Evolutionary conservation across 2,888 invertebrate genomes (phyloP).

Genomic region (Myopa testacea): DNA sequence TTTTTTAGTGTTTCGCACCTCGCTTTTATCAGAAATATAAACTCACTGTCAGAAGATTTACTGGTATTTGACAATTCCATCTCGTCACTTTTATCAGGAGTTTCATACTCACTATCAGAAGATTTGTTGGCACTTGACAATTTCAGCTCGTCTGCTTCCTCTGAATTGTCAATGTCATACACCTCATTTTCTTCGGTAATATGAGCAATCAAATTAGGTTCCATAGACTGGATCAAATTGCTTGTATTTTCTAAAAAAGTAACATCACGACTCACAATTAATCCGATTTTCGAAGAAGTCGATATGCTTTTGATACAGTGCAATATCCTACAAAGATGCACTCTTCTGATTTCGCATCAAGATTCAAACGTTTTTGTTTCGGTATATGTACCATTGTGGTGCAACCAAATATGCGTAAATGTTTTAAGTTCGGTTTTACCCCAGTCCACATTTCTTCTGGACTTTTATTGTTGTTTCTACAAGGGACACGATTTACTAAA

Average conservation of each 20-base stretch:
- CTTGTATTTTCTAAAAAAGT: conserved; percentile 43
- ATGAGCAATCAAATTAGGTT: neutral
- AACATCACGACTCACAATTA: conserved; percentile 43
- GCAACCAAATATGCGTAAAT: conserved; percentile 47
- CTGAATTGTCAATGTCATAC: neutral
- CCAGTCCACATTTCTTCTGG: conserved; percentile 46
- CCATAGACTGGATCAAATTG: neutral
- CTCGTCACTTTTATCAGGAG: neutral
- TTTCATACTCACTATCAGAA: neutral
- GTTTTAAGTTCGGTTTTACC: conserved; percentile 42
- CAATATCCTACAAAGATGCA: conserved; percentile 47
- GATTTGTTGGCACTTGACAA: conserved; percentile 25
- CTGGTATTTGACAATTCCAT: conserved; percentile 19
- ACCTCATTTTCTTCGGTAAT: neutral
- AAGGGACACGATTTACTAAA: conserved; percentile 46
- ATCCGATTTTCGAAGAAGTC: conserved; percentile 33
- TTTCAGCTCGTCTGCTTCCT: neutral
- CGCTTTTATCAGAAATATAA: neutral
- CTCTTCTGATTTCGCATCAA: conserved; percentile 45
- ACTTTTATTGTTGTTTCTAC: conserved; percentile 40
- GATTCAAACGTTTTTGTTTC: conserved; percentile 44
- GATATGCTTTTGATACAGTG: conserved; percentile 41
- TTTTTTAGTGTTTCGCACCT: neutral
- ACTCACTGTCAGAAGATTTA: conserved; percentile 16
- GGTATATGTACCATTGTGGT: conserved; percentile 46